Conservation (phyloP, 2,888 invertebrate genomes). For the Selenia dentaria region DNA sequence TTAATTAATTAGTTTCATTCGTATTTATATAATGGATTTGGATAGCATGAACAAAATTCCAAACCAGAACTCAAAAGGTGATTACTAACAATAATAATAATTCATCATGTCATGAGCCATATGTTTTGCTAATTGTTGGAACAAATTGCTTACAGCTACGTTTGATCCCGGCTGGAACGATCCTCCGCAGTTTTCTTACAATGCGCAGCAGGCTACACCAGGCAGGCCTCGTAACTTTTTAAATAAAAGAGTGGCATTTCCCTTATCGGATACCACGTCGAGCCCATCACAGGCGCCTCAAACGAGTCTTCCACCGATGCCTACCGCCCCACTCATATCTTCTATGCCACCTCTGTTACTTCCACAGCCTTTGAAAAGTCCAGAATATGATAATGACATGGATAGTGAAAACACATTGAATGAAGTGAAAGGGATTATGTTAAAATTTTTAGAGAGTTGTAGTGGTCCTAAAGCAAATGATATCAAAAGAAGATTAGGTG, state of each 20-base stretch:
- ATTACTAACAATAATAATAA: too few species aligned
- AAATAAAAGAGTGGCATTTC: conserved; percentile 83
- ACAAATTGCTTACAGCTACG: conserved; percentile 44
- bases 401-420: conserved; percentile 57
- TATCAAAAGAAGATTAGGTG: conserved; percentile 78
- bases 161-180: conserved; percentile 86
- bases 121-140: not conserved
- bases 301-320: conserved; percentile 60
- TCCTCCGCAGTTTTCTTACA: conserved; percentile 80
- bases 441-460: conserved; percentile 59
- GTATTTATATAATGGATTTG: too few species aligned
- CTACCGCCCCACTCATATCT: conserved; percentile 34
- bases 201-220: conserved; percentile 60
- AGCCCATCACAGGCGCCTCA: conserved; percentile 33
- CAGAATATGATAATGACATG: conserved; percentile 39
- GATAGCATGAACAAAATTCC: conserved; percentile 33
- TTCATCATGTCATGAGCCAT: conserved; percentile 1
- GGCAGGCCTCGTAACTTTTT: conserved; percentile 74
- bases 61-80: conserved; percentile 49
- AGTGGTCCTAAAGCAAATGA: conserved; percentile 75
- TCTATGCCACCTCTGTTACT: conserved; percentile 36
- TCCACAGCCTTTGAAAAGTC: conserved; percentile 13
- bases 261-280: conserved; percentile 54
- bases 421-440: conserved; percentile 63
- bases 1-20: too few species aligned